Conservation (phyloP, 1,140 invertebrate species). For the Chymomyza costata region DNA sequence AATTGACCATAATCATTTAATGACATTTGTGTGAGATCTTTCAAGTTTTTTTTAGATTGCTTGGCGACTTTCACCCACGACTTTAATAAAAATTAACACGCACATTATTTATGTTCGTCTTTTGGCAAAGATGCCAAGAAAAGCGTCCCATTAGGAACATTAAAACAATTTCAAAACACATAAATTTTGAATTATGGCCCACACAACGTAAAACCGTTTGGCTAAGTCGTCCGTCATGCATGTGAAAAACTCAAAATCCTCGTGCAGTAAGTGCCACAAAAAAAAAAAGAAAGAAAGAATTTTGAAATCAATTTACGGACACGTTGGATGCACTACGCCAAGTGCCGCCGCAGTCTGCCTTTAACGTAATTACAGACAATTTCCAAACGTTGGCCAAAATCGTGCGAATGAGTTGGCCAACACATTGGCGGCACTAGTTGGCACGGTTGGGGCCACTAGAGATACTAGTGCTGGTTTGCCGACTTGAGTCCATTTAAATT, state of each 20-base stretch:
- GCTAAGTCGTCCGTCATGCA: slow-evolving; percentile 5
- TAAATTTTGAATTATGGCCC: slow-evolving; percentile 68
- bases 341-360: too few relatives aligned
- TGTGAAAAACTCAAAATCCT: too few relatives aligned
- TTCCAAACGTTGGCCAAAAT: slow-evolving; percentile 41
- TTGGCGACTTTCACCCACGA: too few relatives aligned
- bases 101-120: slow-evolving; percentile 44
- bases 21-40: too few relatives aligned
- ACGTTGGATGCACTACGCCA: slow-evolving; percentile 36
- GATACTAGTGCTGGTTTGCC: not conserved
- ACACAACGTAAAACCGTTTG: slow-evolving; percentile 54
- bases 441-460: not conserved
- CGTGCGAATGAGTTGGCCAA: slow-evolving; percentile 24
- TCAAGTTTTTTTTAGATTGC: too few relatives aligned
- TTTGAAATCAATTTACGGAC: slow-evolving; percentile 59
- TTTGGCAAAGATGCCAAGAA: slow-evolving; percentile 16
- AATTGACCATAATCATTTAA: too few relatives aligned
- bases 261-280: too few relatives aligned
- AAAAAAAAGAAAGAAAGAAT: slow-evolving; percentile 22
- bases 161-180: slow-evolving; percentile 70
- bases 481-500: slow-evolving; percentile 58
- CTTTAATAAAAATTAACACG: slow-evolving; percentile 49
- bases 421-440: not conserved
- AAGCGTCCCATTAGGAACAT: slow-evolving; percentile 53
- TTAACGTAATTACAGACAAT: slow-evolving; percentile 62